Percentiles rank a stretch among this genome's conserved stretches.
phyloP scores from a whole-genome alignment of 2,888 invertebrate species.

The Polia nebulosa region DNA sequence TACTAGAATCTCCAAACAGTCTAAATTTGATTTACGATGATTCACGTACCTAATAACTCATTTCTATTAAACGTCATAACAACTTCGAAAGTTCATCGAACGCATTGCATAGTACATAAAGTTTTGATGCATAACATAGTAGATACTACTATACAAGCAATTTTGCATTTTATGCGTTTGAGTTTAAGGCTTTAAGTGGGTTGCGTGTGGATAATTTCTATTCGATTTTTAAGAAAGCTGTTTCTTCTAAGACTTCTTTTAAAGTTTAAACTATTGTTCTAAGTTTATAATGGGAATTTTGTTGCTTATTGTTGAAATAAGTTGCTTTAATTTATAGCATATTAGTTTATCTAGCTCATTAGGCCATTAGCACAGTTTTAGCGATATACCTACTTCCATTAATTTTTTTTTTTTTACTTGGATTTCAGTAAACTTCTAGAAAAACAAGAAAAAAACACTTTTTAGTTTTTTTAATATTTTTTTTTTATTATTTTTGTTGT shows the following conservation, averaged over 20 bases:
- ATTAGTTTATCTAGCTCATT: not conserved
- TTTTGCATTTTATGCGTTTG: not conserved
- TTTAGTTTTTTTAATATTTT: too few relatives aligned
- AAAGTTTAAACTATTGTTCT: constrained; percentile 16
- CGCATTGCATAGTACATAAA: constrained; percentile 25
- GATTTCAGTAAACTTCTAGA: too few relatives aligned
- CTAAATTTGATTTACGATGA: constrained; percentile 46
- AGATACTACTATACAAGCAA: not conserved
- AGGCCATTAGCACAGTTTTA: not conserved
- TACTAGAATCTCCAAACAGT: constrained; percentile 24
- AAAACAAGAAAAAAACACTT: too few relatives aligned
- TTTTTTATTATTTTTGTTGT: too few relatives aligned
- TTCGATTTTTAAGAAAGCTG: constrained; percentile 4
- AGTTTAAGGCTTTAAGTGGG: not conserved
- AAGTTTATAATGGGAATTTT: not conserved
- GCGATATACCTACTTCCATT: too few relatives aligned
- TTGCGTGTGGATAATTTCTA: not conserved
- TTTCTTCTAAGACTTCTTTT: constrained; percentile 9
- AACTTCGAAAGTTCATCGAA: constrained; percentile 38
- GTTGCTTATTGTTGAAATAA: not conserved
- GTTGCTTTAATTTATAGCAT: not conserved
- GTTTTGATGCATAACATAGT: constrained; percentile 15
- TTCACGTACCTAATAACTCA: constrained; percentile 32
- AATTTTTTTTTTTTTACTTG: too few relatives aligned
- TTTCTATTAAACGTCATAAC: constrained; percentile 36